A percentile compares a stretch with the other conserved stretches of the same genome.
Evolutionary conservation across 2,888 invertebrate genomes (phyloP).

Genomic region (Drosophila kambysellisi): DNA sequence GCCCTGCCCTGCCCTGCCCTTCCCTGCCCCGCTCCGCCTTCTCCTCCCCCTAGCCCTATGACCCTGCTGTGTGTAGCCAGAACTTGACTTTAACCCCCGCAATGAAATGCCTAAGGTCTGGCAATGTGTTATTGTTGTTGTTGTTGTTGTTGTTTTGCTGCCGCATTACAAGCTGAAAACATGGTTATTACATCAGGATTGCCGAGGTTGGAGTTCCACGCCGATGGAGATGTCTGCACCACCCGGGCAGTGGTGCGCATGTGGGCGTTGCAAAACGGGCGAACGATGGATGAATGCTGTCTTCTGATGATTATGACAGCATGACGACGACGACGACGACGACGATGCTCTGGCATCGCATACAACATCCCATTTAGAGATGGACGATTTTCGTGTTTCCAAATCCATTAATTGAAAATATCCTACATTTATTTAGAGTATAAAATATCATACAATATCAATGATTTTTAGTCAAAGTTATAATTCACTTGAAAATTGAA

Average conservation of each 20-base stretch:
- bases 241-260: constrained; percentile 37
- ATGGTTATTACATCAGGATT: constrained; percentile 84
- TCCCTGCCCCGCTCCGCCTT: no score
- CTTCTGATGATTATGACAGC: constrained; percentile 82
- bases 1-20: not conserved
- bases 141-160: constrained; percentile 57
- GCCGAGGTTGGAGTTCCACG: constrained; percentile 48
- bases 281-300: constrained; percentile 66
- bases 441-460: not conserved
- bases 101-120: constrained; percentile 49
- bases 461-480: not conserved
- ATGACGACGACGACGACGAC: constrained; percentile 61
- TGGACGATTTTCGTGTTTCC: not conserved
- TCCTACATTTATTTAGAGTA: not conserved
- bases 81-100: constrained; percentile 75
- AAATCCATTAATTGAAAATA: not conserved
- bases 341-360: constrained; percentile 29
- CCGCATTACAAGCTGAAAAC: constrained; percentile 84
- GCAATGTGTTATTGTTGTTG: constrained; percentile 23
- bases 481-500: not conserved
- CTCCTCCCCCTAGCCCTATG: constrained; percentile 10
- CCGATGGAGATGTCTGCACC: constrained; percentile 37
- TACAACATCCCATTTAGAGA: constrained; percentile 27
- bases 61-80: constrained; percentile 19
- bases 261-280: constrained; percentile 71